Evolutionary conservation across 2,888 invertebrate species (phyloP).

Genomic region (Stratiomys singularior): DNA sequence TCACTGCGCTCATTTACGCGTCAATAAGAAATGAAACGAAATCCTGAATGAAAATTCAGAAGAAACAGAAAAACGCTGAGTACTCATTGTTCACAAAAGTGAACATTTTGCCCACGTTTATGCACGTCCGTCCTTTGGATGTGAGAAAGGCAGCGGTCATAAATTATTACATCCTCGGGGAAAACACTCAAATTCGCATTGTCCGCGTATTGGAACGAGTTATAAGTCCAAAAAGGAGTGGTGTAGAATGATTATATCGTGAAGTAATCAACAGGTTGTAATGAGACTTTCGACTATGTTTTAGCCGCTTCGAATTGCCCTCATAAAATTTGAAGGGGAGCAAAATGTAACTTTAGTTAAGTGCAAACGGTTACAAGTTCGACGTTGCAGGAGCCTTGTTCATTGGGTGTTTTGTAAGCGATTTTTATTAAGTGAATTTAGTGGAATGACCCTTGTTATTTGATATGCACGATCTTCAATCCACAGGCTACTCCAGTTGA

Average conservation of each 20-base stretch:
- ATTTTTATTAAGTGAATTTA: background rate
- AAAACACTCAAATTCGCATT: background rate
- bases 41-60: background rate
- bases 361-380: background rate
- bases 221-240: conserved; percentile 27
- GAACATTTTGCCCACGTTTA: too few species aligned
- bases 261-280: conserved; percentile 44
- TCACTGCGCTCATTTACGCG: background rate
- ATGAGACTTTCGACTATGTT: conserved; percentile 4
- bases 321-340: conserved; percentile 13
- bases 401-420: background rate
- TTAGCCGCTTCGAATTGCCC: background rate
- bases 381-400: background rate
- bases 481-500: too few species aligned
- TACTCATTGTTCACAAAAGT: background rate
- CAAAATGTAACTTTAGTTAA: background rate
- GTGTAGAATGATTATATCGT: conserved; percentile 19
- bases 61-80: background rate
- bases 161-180: conserved; percentile 27
- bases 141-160: background rate
- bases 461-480: background rate
- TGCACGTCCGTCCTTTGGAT: too few species aligned
- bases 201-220: conserved; percentile 3
- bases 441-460: conserved; percentile 6
- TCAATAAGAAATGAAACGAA: background rate